Evolutionary conservation across 2,888 invertebrate genomes (phyloP).

Genomic region (Sesia bembeciformis): DNA sequence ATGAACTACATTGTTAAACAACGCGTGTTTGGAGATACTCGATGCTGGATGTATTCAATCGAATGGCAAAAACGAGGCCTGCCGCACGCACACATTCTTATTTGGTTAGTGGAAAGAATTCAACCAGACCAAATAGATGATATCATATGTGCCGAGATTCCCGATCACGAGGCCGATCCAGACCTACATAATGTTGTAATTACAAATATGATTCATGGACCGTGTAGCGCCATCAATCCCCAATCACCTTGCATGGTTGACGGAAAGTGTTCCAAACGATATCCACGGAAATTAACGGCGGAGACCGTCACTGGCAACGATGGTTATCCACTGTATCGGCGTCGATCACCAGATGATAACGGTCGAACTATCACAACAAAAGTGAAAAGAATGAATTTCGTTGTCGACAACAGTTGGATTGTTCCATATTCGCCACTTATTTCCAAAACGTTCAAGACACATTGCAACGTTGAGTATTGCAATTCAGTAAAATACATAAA

Average conservation of each 20-base stretch:
- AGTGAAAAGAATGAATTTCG: constrained; percentile 6
- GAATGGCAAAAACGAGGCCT: constrained; percentile 5
- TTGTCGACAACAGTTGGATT: too few relatives aligned
- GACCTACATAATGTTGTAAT: constrained; percentile 12
- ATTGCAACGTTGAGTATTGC: constrained; percentile 9
- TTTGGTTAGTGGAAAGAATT: constrained; percentile 18
- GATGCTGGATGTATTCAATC: constrained; percentile 5
- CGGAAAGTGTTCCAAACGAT: not conserved
- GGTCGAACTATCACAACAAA: constrained; percentile 10
- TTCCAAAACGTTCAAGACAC: constrained; percentile 7
- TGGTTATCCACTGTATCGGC: constrained; percentile 9
- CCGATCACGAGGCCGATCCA: constrained; percentile 15
- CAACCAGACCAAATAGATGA: constrained; percentile 25
- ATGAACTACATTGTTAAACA: constrained; percentile 11
- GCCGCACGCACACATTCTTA: constrained; percentile 5
- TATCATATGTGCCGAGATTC: constrained; percentile 29
- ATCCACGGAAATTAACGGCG: too few relatives aligned
- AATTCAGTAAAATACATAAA: constrained; percentile 10
- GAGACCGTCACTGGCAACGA: too few relatives aligned
- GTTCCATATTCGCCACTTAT: constrained; percentile 9
- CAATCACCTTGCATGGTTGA: constrained; percentile 12
- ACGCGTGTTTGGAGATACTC: constrained; percentile 13
- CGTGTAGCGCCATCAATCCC: constrained; percentile 12
- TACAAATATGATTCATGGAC: constrained; percentile 11
- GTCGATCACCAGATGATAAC: too few relatives aligned